Conservation (phyloP, 2,113 vertebrate genomes). For the Megalops atlanticus region DNA sequence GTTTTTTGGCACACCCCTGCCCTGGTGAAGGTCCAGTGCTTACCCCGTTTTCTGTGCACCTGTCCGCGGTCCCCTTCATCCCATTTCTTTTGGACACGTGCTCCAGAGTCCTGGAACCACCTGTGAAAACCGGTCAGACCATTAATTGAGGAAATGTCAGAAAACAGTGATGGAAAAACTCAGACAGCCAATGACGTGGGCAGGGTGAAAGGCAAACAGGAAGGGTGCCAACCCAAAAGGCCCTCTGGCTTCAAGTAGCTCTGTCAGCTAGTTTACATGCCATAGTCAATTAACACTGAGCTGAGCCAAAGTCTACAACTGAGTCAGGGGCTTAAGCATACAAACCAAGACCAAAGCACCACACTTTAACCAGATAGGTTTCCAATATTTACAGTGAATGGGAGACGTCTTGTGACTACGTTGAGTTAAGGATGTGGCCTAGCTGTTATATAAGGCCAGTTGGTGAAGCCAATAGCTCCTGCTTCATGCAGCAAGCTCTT, state of each 20-base stretch:
- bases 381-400: neutral
- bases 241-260: neutral
- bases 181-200: too few relatives aligned
- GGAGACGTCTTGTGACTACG: neutral
- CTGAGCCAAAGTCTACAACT: neutral
- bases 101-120: slow-evolving; percentile 70
- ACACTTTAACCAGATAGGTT: neutral
- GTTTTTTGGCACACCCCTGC: too few relatives aligned
- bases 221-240: neutral
- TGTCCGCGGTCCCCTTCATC: slow-evolving; percentile 68
- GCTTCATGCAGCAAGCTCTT: neutral
- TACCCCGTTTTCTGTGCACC: slow-evolving; percentile 80
- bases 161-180: neutral
- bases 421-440: neutral
- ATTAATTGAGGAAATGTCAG: neutral
- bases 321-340: neutral
- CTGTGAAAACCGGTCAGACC: slow-evolving; percentile 45
- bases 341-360: neutral
- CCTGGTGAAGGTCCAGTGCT: slow-evolving; percentile 49
- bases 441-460: neutral
- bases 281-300: neutral
- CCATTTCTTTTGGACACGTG: slow-evolving; percentile 73
- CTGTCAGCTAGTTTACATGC: neutral
- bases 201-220: too few relatives aligned
- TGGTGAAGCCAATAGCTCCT: neutral